phyloP scores from a whole-genome alignment of 2,797 vertebrate genomes.

The Gouania willdenowi region DNA sequence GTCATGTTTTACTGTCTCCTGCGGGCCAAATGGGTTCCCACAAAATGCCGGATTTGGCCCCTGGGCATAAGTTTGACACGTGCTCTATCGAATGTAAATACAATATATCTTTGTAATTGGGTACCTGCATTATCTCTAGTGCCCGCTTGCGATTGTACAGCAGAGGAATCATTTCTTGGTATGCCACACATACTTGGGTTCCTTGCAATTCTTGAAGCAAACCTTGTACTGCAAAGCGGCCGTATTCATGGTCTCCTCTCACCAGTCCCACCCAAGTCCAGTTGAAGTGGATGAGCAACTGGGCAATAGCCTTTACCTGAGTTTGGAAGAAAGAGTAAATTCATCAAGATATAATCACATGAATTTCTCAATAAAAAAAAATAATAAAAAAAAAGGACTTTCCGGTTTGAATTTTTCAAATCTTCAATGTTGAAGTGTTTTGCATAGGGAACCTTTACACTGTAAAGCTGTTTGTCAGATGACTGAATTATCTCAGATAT shows the following conservation, averaged over 20 bases:
- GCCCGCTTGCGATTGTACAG: conserved; percentile 58
- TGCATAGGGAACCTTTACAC: no score
- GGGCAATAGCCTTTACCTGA: conserved; percentile 72
- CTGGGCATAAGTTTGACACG: no score
- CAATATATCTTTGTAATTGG: neutral
- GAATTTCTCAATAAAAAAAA: no score
- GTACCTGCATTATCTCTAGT: conserved; percentile 65
- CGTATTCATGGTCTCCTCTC: conserved; percentile 73
- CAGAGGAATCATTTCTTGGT: conserved; percentile 73
- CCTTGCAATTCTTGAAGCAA: conserved; percentile 64
- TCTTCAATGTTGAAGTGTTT: no score
- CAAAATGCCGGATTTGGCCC: no score
- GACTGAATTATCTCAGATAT: neutral
- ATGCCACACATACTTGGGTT: conserved; percentile 68
- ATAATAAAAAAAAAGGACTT: no score
- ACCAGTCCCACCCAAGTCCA: conserved; percentile 77
- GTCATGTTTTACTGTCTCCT: no score
- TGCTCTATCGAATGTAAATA: no score
- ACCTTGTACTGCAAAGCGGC: conserved; percentile 69
- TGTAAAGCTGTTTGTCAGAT: no score
- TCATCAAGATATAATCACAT: neutral
- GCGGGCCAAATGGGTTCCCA: no score
- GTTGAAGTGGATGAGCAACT: conserved; percentile 64
- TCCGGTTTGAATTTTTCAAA: no score
- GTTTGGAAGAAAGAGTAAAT: neutral